Percentiles rank a stretch among this genome's conserved stretches.
phyloP scores from a whole-genome alignment of 2,113 vertebrate genomes.

The Natator depressus region DNA sequence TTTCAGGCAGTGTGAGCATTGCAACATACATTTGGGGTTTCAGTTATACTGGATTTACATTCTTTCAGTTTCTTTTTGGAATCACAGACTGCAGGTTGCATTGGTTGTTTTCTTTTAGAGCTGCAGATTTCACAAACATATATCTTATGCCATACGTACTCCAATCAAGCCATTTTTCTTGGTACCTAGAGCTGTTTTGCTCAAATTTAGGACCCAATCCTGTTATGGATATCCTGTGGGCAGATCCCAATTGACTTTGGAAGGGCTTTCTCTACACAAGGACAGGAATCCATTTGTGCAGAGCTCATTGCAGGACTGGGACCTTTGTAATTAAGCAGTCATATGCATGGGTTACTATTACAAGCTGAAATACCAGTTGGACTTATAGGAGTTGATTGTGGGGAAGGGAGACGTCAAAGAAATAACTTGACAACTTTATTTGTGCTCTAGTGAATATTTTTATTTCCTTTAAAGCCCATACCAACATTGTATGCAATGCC shows the following conservation, averaged over 20 bases:
- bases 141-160: not conserved
- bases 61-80: not conserved
- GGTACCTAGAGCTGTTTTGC: not conserved
- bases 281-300: not conserved
- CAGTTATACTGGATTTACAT: not conserved
- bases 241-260: not conserved
- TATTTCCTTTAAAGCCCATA: not conserved
- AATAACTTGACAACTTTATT: not conserved
- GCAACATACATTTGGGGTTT: not conserved
- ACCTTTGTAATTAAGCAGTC: not conserved
- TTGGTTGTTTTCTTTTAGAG: conserved; percentile 10
- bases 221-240: not conserved
- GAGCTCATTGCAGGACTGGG: not conserved
- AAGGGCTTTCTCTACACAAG: not conserved
- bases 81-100: not conserved
- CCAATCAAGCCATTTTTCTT: conserved; percentile 53
- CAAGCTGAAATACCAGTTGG: not conserved
- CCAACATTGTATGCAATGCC: not conserved
- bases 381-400: not conserved
- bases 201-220: not conserved
- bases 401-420: not conserved
- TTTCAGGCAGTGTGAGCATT: not conserved
- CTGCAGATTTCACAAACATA: conserved; percentile 14
- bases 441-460: not conserved
- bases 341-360: not conserved